phyloP scores from a whole-genome alignment of 2,797 vertebrate genomes.

The Silurus aristotelis region DNA sequence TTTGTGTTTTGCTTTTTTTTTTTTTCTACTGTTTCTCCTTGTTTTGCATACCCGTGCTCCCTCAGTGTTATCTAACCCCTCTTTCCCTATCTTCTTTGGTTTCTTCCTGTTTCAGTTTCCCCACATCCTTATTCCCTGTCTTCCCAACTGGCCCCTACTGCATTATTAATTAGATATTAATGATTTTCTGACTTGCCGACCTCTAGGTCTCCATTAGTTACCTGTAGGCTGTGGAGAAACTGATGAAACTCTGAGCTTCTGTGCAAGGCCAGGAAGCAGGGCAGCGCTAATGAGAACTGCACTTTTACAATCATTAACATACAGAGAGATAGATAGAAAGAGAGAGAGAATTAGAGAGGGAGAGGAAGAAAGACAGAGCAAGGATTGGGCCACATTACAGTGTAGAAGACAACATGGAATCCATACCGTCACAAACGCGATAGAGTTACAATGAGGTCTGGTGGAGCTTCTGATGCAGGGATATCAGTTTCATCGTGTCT shows the following conservation, averaged over 20 bases:
- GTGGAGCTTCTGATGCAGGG: neutral
- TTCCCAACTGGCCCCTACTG: slow-evolving; percentile 56
- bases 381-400: neutral
- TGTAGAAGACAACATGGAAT: neutral
- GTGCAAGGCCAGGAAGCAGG: slow-evolving; percentile 50
- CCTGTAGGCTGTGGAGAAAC: slow-evolving; percentile 57
- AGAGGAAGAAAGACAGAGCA: neutral
- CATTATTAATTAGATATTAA: slow-evolving; percentile 70
- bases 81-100: neutral
- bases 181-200: slow-evolving; percentile 69
- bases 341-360: slow-evolving; percentile 1
- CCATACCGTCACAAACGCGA: neutral
- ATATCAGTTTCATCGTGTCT: neutral
- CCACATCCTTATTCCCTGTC: slow-evolving; percentile 43
- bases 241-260: slow-evolving; percentile 60
- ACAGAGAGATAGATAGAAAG: slow-evolving; percentile 36
- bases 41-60: neutral
- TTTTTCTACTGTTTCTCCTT: slow-evolving; percentile 1
- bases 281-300: slow-evolving; percentile 60
- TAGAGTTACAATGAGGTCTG: neutral
- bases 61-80: slow-evolving; percentile 8
- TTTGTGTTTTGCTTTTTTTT: neutral
- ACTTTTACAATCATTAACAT: slow-evolving; percentile 55
- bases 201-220: slow-evolving; percentile 63
- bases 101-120: slow-evolving; percentile 31